Evolutionary conservation across 2,888 invertebrate species (phyloP), one percentile per base, ranked within the genome.

Genomic region (Hartigia nigra): DNA sequence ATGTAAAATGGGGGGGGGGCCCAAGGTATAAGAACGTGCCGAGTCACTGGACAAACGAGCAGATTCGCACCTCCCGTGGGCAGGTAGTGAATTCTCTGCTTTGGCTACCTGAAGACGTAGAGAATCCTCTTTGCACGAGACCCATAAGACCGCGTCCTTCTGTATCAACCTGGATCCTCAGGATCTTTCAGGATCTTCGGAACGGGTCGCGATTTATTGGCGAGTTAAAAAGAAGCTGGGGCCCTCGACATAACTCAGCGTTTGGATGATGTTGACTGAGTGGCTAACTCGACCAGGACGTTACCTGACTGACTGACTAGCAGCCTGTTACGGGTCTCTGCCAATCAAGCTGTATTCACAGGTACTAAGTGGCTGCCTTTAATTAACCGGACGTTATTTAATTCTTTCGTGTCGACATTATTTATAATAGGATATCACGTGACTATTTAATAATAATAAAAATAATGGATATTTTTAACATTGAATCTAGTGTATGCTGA

Each of bases 31-130:
- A 83, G 81, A 82, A 80, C 80, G 77, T 84, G 88, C 81, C 87
- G 86, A 88, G 86, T 89, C 89, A 91, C 90, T 86, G 88, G 87
- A 87, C 88, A 87, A 90, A 88, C 86, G 88, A 87, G 87, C 85
- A 87, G 88, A 88, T 89, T 90, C 89, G 88, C 89, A 89, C 88
- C 89, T 88, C 82, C 77, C 78, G 80, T 23, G 31, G n/a, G 34
- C 79, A 69, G 74, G 82, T 81, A 81, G 81, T 80, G 82, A 85
- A 83, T 83, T 83, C 83, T 78, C 83, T 78, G 81, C 80, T 82
- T 34, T 34, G 31, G 72, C 85, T 85, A 84, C 86, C 86, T 84
- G 85, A 78, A 80, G 80, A 82, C 34, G 81, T 55, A 2, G 23
- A 2, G 23, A 55, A 55, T 55, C 55, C 55, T 55, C 55, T 55